Evolutionary conservation across 2,797 vertebrate genomes (phyloP), one percentile per base, ranked within the genome.

Genomic region (Chelon labrosus): DNA sequence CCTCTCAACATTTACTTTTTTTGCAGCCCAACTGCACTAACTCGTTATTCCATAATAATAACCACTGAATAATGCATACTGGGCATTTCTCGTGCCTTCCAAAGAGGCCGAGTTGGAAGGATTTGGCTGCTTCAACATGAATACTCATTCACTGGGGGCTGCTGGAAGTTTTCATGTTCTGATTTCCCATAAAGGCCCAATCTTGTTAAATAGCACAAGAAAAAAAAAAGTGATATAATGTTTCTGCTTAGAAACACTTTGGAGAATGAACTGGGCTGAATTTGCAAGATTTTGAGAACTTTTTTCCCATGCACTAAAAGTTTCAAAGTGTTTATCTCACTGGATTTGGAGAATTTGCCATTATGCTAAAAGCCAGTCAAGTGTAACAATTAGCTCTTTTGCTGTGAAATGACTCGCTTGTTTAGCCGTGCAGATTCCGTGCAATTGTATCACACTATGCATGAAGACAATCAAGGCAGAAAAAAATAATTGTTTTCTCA

Each of bases 41-140:
- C 51, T 75, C 70, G 67, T 80, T 79, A 76, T 82, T 55, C 70
- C 46, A 54, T 62, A 72, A 70, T 53, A 67, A 71, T 60, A 66
- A 73, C 49, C 66, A 27, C 42, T 82, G 46, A 76, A 87, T 82
- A 80, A 81, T 82, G 66, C 59, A 80, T 83, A 54, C 16, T 11
- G 37, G 56, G 59, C 17, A 46, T 58, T 50, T 50, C 64, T 52
- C 56, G 54, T 46, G 46, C 39, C 37, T 47, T 71, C 47, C 41
- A 58, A 19, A 61, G 65, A 62, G 52, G 38, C 49, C 37, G 22
- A 55, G 57, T 68, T 73, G 19, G 71, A 73, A 60, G 49, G 54
- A 70, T 74, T 54, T 63, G 70, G 69, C 76, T 78, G 71, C 85
- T 73, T 76, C 67, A 80, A 71, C 71, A 69, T 61, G 65, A 82